These are phyloP conservation scores for Cathartes aura DNA, from an alignment of 2,113 vertebrate species.

Conservation along the genomic window DNA sequence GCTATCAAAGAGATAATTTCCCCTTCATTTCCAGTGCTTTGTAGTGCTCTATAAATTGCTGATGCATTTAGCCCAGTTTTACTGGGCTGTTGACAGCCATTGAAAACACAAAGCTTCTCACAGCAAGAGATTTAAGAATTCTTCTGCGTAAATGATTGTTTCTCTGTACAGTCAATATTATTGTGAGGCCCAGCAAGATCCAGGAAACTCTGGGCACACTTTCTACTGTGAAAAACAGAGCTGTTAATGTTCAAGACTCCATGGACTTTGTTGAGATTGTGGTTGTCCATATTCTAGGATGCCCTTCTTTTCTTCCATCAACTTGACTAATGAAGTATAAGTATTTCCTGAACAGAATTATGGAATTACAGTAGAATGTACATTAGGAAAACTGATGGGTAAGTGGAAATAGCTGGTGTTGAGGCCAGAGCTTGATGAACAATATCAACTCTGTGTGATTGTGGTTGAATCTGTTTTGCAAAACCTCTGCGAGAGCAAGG, in stretches of 20 bases:
- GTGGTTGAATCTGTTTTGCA: neutral
- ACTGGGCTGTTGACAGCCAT: neutral
- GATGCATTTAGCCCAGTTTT: neutral
- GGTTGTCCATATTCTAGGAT: neutral
- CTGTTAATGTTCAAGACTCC: neutral
- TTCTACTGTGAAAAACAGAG: neutral
- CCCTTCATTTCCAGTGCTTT: neutral
- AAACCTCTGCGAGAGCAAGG: neutral
- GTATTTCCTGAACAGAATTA: neutral
- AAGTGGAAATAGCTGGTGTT: neutral
- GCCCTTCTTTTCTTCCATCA: neutral
- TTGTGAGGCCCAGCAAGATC: neutral
- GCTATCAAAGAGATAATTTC: neutral
- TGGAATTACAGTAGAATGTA: neutral
- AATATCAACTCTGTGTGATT: neutral
- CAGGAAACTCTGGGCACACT: neutral
- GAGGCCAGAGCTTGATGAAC: neutral
- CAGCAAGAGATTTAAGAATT: neutral
- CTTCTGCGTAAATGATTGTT: neutral
- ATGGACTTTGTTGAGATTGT: neutral
- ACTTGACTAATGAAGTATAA: neutral
- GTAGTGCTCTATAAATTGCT: neutral
- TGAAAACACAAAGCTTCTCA: neutral
- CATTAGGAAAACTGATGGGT: neutral
- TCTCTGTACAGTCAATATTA: neutral